Percentiles rank a stretch among this genome's conserved stretches.
Evolutionary conservation across 2,113 vertebrate genomes (phyloP).

Genomic region (Oreotrochilus melanogaster): DNA sequence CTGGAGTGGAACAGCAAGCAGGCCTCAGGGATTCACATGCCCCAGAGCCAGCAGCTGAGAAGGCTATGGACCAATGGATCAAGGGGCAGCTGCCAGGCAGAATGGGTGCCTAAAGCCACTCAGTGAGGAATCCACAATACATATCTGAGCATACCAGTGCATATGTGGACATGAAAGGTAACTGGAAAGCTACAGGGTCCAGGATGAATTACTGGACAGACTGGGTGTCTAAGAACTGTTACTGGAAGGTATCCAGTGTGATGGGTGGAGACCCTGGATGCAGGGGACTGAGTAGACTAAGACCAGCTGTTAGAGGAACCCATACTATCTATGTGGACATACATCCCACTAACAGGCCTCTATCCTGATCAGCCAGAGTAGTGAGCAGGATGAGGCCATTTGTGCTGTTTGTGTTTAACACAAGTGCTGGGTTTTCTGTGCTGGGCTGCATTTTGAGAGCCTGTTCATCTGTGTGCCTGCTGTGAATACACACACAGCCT

Average conservation of each 20-base stretch:
- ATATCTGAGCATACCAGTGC: accelerated
- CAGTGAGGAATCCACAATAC: neutral
- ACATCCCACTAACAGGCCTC: neutral
- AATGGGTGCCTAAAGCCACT: neutral
- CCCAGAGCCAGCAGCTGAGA: neutral
- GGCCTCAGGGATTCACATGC: neutral
- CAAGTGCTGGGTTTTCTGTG: neutral
- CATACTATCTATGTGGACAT: neutral
- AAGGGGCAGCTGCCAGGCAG: neutral
- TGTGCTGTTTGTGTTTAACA: neutral
- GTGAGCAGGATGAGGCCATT: neutral
- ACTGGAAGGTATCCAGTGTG: neutral
- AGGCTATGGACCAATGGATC: neutral
- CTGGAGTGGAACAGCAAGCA: neutral
- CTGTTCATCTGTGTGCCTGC: neutral
- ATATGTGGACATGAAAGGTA: accelerated
- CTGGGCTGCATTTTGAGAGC: neutral
- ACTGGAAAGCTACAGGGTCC: neutral
- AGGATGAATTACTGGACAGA: neutral
- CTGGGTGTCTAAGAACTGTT: neutral
- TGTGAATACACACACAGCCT: neutral
- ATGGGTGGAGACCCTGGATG: neutral
- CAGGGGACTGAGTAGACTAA: neutral
- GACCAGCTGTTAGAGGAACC: neutral
- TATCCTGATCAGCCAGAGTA: neutral